Evolutionary conservation across 2,888 invertebrate species (phyloP).

Genomic region (Xylota segnis): DNA sequence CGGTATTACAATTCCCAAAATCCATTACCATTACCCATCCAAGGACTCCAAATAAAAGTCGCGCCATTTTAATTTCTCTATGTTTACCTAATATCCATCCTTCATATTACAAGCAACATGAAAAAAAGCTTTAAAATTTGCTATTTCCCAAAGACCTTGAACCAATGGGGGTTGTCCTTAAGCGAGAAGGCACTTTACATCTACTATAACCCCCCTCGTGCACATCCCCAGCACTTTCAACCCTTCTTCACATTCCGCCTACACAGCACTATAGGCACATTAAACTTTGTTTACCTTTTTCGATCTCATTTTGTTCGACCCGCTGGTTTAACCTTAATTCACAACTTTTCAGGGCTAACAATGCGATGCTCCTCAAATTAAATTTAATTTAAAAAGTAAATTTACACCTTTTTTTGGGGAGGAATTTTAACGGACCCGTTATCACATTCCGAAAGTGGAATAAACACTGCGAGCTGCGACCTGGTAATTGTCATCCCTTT

Average conservation of each 20-base stretch:
- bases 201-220: not conserved
- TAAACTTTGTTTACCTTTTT: constrained; percentile 73
- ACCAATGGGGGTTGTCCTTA: constrained; percentile 61
- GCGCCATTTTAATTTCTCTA: constrained; percentile 60
- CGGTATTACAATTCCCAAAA: not conserved
- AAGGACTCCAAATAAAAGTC: constrained; percentile 36
- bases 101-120: not conserved
- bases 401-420: constrained; percentile 26
- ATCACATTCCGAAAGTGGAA: constrained; percentile 53
- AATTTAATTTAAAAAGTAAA: constrained; percentile 40
- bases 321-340: constrained; percentile 42
- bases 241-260: constrained; percentile 6
- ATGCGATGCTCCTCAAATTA: constrained; percentile 5
- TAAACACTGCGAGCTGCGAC: constrained; percentile 71
- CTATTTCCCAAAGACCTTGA: constrained; percentile 68
- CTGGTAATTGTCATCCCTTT: constrained; percentile 61
- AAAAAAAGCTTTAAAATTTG: constrained; percentile 59
- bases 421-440: constrained; percentile 22
- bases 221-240: constrained; percentile 36
- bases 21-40: constrained; percentile 9
- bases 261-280: constrained; percentile 1
- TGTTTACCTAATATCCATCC: constrained; percentile 21
- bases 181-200: constrained; percentile 54
- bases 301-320: constrained; percentile 56
- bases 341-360: constrained; percentile 42